Base-by-base conservation (phyloP, 2,797 vertebrate species). In the Oreonectes daqikongensis region DNA sequence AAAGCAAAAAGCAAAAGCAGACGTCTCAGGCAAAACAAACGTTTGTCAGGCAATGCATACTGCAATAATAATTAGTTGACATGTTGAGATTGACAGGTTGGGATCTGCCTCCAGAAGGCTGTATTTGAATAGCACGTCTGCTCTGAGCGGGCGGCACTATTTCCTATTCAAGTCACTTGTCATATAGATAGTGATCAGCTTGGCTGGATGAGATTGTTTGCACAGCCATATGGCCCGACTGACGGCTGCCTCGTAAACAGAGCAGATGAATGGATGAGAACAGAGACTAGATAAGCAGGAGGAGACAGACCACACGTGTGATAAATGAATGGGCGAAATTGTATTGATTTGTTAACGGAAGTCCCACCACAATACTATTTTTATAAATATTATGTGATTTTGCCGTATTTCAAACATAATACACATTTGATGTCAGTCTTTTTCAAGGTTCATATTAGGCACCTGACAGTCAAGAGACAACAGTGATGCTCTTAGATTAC, bases 181-280 rank as follows among this genome's bases (percentile, higher is more conserved):
- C 55, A 59, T 72, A 63, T 59, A 73, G 55, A 71, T 59, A 52
- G 40, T 17, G 61, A 61, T 17, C 28, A 7, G 59, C 69, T 78
- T 22, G 44, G 63, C 59, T 57, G 42, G 64, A 72, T 61, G 60
- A 66, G 72, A 72, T 44, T 22, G 24, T 77, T 83, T 79, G 35
- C 68, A 46, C 53, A 48, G 32, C 68, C 78, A 82, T 82, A 79
- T 81, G 72, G 73, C 50, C 68, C n/a, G 30, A 40, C 42, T 63
- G 57, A 61, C 50, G 72, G 65, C 57, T 69, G 52, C 53, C 32
- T 40, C 65, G 20, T 69, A 55, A 66, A 53, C 53, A 75, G 44
- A 59, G 35, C 32, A 14, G 46, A 42, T 17, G 20, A 32, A 6
- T 44, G 61, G 30, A 12, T 7, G 22, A 8, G 12, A 14, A 20